phyloP scores from a whole-genome alignment of 2,797 vertebrate genomes.

The Brachyrhaphis roseni region DNA sequence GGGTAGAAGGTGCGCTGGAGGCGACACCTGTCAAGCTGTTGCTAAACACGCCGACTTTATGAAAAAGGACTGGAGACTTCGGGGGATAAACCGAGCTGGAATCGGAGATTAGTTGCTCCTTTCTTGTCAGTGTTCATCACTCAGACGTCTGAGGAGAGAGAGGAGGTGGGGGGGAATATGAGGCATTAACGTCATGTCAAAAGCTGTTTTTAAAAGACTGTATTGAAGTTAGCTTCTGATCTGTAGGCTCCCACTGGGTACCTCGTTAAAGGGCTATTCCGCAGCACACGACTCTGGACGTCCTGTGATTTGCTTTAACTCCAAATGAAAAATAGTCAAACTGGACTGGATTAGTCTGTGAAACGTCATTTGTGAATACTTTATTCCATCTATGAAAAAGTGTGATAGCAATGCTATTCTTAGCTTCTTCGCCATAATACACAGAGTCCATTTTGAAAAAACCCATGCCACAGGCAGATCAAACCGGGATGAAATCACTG shows the following conservation, averaged over 20 bases:
- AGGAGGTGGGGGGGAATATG: neutral
- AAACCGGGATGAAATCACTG: neutral
- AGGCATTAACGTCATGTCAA: constrained; percentile 29
- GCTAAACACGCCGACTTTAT: constrained; percentile 61
- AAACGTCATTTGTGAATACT: neutral
- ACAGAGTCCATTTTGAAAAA: neutral
- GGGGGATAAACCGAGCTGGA: constrained; percentile 42
- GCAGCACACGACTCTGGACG: neutral
- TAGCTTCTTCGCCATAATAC: neutral
- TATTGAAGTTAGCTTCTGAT: neutral
- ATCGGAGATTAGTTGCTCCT: constrained; percentile 60
- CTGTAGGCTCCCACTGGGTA: neutral
- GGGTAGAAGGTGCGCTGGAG: constrained; percentile 46
- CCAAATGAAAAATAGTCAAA: neutral
- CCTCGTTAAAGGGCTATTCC: neutral
- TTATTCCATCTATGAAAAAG: neutral
- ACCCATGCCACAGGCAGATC: neutral
- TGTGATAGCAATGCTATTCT: neutral
- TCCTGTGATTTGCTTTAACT: neutral
- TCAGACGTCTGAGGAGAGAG: constrained; percentile 10
- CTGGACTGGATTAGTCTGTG: neutral
- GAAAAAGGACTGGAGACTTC: constrained; percentile 36
- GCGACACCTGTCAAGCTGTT: constrained; percentile 67
- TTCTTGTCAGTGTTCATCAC: constrained; percentile 26
- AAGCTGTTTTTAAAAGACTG: neutral